Conservation (phyloP, 2,888 invertebrate species). For the Catocala sponsa region DNA sequence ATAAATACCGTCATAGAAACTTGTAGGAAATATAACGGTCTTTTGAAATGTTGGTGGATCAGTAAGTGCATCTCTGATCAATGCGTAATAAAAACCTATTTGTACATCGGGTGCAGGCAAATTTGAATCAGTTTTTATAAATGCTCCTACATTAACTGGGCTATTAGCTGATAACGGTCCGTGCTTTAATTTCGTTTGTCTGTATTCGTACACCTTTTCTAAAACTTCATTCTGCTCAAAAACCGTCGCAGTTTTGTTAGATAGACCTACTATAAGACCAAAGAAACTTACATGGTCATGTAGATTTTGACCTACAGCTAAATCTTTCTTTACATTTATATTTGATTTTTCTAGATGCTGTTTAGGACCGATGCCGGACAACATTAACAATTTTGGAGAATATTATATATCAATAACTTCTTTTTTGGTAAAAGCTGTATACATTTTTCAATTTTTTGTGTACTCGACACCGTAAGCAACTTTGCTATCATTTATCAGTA, state of each 20-base stretch:
- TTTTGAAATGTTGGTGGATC: slow-evolving; percentile 59
- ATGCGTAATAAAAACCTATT: slow-evolving; percentile 78
- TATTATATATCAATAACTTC: slow-evolving; percentile 44
- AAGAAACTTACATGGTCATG: slow-evolving; percentile 62
- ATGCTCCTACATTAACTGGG: slow-evolving; percentile 85
- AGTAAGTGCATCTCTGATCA: slow-evolving; percentile 83
- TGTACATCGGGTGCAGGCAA: slow-evolving; percentile 74
- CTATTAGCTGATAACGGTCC: slow-evolving; percentile 87
- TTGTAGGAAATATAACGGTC: slow-evolving; percentile 78
- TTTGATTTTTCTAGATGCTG: slow-evolving; percentile 55
- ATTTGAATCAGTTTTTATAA: slow-evolving; percentile 76
- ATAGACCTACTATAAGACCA: slow-evolving; percentile 35
- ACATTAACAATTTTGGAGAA: slow-evolving; percentile 2
- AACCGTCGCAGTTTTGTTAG: too few species aligned
- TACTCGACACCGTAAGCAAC: slow-evolving; percentile 44
- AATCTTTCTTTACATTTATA: slow-evolving; percentile 62
- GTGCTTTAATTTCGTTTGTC: slow-evolving; percentile 58
- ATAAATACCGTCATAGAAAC: slow-evolving; percentile 88
- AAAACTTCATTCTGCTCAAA: slow-evolving; percentile 78
- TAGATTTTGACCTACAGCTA: slow-evolving; percentile 60
- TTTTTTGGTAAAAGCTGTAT: slow-evolving; percentile 57
- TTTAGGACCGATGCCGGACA: neutral
- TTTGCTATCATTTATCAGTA: slow-evolving; percentile 84
- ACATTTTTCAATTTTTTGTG: slow-evolving; percentile 50
- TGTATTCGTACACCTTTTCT: slow-evolving; percentile 71